phyloP scores from a whole-genome alignment of 2,113 vertebrate species.

The Haplochromis burtoni region DNA sequence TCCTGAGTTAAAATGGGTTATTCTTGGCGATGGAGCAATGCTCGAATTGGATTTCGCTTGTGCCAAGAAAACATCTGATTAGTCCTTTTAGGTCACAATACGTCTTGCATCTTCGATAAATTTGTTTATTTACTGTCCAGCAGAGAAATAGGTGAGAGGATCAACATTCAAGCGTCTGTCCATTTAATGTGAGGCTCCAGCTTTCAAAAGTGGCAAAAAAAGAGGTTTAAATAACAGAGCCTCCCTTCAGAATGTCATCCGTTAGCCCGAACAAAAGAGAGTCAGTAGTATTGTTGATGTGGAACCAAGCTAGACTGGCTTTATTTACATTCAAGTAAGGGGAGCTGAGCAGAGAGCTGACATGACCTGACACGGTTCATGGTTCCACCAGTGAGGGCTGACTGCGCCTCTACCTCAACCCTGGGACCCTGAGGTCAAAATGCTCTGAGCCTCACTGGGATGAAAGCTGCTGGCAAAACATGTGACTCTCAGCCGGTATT shows the following conservation, averaged over 20 bases:
- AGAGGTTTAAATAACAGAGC: not conserved
- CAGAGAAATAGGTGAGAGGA: not conserved
- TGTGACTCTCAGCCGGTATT: conserved; percentile 40
- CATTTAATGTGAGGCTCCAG: not conserved
- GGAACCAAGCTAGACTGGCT: conserved; percentile 33
- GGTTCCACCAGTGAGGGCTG: conserved; percentile 42
- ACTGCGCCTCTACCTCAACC: conserved; percentile 38
- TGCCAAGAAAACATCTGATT: not conserved
- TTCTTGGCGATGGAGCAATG: not conserved
- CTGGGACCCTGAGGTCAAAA: conserved; percentile 43
- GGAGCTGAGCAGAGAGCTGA: conserved; percentile 43
- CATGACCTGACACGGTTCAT: conserved; percentile 57
- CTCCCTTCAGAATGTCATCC: not conserved
- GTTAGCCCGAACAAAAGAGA: not conserved
- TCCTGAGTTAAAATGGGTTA: not conserved
- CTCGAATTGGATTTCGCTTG: not conserved
- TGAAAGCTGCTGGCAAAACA: conserved; percentile 37
- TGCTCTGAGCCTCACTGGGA: conserved; percentile 18
- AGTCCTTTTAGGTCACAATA: not conserved
- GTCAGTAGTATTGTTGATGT: conserved; percentile 1
- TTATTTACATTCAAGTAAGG: conserved; percentile 52
- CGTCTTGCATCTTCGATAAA: not conserved
- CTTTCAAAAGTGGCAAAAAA: not conserved
- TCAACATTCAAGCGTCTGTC: not conserved
- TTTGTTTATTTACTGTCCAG: not conserved